phyloP scores from a whole-genome alignment of 1,140 invertebrate species.

The Calliphora vicina region DNA sequence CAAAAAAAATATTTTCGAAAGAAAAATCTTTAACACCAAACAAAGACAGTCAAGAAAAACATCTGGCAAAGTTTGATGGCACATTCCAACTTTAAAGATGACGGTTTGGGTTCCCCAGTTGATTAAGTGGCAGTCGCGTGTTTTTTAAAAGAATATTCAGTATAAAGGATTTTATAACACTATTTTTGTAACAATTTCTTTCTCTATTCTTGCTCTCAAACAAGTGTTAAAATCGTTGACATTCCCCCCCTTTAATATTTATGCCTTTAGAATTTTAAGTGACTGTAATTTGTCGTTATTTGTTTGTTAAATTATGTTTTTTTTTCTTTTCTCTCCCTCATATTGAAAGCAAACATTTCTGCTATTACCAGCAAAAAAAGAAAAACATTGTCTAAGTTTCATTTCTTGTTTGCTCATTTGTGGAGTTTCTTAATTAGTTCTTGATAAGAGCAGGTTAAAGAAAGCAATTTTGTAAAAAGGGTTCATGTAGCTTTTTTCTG shows the following conservation, averaged over 20 bases:
- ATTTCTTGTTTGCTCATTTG: not conserved
- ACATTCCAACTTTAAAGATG: not conserved
- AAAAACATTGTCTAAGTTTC: not conserved
- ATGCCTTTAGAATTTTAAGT: slow-evolving; percentile 14
- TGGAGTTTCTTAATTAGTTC: not conserved
- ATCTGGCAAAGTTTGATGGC: not conserved
- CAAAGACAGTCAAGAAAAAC: not conserved
- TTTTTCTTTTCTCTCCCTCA: too few relatives aligned
- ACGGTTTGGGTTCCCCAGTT: not conserved
- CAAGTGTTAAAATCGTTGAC: not conserved
- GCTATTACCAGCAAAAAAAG: not conserved
- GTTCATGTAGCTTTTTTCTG: not conserved
- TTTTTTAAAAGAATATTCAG: not conserved
- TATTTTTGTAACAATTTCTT: too few relatives aligned
- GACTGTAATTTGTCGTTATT: not conserved
- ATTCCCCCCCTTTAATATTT: not conserved
- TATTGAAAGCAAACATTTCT: not conserved
- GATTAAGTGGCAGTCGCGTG: not conserved
- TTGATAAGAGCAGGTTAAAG: not conserved
- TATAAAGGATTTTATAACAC: too few relatives aligned
- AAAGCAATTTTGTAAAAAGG: not conserved
- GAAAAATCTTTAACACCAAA: not conserved
- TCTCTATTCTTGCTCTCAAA: not conserved
- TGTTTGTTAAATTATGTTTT: not conserved
- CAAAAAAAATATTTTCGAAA: not conserved